A percentile compares a stretch with the other conserved stretches of the same genome.
phyloP scores from a whole-genome alignment of 1,140 invertebrate genomes.

The Maconellicoccus hirsutus region DNA sequence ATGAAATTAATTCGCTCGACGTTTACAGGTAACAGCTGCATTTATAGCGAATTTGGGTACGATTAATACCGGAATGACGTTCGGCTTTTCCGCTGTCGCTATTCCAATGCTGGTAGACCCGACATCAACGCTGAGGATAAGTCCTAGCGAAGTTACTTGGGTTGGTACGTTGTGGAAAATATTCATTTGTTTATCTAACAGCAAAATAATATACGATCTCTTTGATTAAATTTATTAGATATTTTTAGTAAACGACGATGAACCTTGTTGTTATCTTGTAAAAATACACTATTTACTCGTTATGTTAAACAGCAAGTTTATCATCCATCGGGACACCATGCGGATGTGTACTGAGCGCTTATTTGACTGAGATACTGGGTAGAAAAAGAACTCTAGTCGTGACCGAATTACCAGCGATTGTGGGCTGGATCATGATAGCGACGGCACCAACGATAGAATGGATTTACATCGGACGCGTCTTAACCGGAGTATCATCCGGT shows the following conservation, averaged over 20 bases:
- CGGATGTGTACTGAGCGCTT: slow-evolving; percentile 55
- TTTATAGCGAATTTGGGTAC: slow-evolving; percentile 52
- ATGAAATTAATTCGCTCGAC: background rate
- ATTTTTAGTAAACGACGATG: too few species aligned
- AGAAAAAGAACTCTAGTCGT: slow-evolving; percentile 50
- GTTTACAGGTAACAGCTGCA: slow-evolving; percentile 45
- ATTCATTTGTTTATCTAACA: too few species aligned
- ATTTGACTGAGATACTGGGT: slow-evolving; percentile 56
- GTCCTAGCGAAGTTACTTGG: slow-evolving; percentile 52
- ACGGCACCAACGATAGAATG: slow-evolving; percentile 44
- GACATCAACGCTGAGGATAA: slow-evolving; percentile 44
- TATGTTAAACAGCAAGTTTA: slow-evolving; percentile 51
- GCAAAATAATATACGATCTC: too few species aligned
- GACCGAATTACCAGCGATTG: slow-evolving; percentile 52
- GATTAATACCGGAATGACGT: slow-evolving; percentile 57
- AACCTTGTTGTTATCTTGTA: too few species aligned
- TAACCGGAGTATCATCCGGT: slow-evolving; percentile 51
- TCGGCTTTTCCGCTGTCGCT: slow-evolving; percentile 60
- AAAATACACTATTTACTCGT: background rate
- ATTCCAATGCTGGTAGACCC: slow-evolving; percentile 50
- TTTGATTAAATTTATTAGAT: too few species aligned
- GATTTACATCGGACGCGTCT: slow-evolving; percentile 48
- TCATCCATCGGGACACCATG: slow-evolving; percentile 57
- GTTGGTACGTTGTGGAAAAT: slow-evolving; percentile 43
- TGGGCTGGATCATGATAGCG: slow-evolving; percentile 54